These are phyloP conservation scores for Thyatira batis DNA, from an alignment of 2,888 invertebrate genomes.

Conservation along the genomic window DNA sequence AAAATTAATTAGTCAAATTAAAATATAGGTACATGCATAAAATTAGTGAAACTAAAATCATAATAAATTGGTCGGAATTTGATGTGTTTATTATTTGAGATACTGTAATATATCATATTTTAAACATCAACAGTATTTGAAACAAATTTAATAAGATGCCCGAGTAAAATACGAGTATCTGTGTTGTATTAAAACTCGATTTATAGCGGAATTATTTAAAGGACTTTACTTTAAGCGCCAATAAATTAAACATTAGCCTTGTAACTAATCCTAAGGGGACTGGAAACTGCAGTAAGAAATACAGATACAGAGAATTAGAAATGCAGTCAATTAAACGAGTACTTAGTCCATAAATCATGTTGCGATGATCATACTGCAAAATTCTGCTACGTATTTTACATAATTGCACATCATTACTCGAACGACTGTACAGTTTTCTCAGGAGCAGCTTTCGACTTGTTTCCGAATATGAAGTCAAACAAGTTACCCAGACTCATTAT, in stretches of 20 bases:
- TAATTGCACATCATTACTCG: conserved; percentile 3
- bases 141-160: no score
- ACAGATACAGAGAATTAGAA: background rate
- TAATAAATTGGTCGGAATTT: no score
- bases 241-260: background rate
- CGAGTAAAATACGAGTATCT: no score
- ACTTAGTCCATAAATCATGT: background rate
- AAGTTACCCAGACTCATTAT: conserved; percentile 7
- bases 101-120: no score
- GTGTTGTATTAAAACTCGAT: no score
- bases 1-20: background rate
- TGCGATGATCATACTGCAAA: background rate
- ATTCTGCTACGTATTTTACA: background rate
- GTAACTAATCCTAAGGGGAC: background rate
- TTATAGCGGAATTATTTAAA: no score
- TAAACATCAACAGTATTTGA: no score
- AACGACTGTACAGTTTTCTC: conserved; percentile 31
- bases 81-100: no score
- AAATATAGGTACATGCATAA: background rate
- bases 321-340: background rate
- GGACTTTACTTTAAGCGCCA: no score
- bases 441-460: conserved; percentile 39
- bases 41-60: no score
- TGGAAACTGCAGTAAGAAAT: no score
- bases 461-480: conserved; percentile 35